phyloP scores from a whole-genome alignment of 2,888 invertebrate species.

The Lithophane ornitopus region DNA sequence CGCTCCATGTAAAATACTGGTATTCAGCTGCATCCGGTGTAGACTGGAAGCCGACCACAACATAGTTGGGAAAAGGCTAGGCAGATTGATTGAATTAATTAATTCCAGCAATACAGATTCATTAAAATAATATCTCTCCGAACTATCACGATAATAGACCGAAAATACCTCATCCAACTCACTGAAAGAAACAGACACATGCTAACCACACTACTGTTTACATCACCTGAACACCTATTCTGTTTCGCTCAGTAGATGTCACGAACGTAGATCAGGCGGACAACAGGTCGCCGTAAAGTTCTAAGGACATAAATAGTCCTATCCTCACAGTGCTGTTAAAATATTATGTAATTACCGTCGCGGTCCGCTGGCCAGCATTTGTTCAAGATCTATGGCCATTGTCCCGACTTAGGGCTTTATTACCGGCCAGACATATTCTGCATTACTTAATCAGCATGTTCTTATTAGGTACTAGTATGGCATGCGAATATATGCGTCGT shows the following conservation, averaged over 20 bases:
- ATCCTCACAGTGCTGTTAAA: constrained; percentile 72
- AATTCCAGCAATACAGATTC: background rate
- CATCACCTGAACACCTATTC: constrained; percentile 5
- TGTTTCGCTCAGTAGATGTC: constrained; percentile 29
- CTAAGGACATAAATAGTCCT: constrained; percentile 67
- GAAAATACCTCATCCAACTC: constrained; percentile 10
- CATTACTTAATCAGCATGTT: constrained; percentile 48
- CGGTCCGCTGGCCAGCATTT: constrained; percentile 43
- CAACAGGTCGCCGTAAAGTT: constrained; percentile 66
- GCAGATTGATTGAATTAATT: too few relatives aligned
- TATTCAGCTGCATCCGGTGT: too few relatives aligned
- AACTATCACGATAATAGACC: background rate
- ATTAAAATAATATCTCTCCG: background rate
- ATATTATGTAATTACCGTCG: constrained; percentile 78
- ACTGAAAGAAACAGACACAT: background rate
- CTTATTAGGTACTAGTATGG: constrained; percentile 43
- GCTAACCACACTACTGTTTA: background rate
- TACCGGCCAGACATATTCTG: constrained; percentile 61
- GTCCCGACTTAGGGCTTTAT: constrained; percentile 64
- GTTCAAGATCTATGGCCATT: constrained; percentile 62
- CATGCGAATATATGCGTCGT: constrained; percentile 8
- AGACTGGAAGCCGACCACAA: too few relatives aligned
- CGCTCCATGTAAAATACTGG: too few relatives aligned
- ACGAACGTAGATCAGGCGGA: constrained; percentile 59
- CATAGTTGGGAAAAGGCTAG: too few relatives aligned